Evolutionary conservation across 2,797 vertebrate genomes (phyloP).

Genomic region (Micropoecilia bifurca): DNA sequence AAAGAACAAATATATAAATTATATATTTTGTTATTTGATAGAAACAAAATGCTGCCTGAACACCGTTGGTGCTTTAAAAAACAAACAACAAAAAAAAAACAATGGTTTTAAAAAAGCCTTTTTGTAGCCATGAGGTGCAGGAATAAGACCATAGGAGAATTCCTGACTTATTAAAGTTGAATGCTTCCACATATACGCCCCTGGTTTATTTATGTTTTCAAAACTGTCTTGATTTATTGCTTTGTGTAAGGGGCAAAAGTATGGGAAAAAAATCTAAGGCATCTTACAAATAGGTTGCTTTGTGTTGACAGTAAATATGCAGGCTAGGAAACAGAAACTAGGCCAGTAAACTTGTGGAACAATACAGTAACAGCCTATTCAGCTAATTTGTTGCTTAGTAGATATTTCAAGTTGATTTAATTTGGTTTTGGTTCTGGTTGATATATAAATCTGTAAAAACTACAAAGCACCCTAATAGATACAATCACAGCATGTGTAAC

Average conservation of each 20-base stretch:
- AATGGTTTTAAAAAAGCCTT: slow-evolving; percentile 7
- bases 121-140: slow-evolving; percentile 4
- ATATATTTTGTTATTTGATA: not conserved
- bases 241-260: slow-evolving; percentile 2
- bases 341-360: not conserved
- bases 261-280: slow-evolving; percentile 19
- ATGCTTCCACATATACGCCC: slow-evolving; percentile 15
- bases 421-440: not conserved
- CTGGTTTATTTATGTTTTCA: slow-evolving; percentile 30
- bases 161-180: slow-evolving; percentile 27
- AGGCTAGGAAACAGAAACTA: not conserved
- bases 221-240: slow-evolving; percentile 34
- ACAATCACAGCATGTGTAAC: not conserved
- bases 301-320: not conserved
- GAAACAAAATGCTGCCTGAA: slow-evolving; percentile 25
- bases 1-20: not conserved
- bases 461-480: not conserved
- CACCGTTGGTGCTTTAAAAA: slow-evolving; percentile 8
- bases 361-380: not conserved
- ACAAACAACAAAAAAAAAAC: not conserved
- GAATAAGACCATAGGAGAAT: slow-evolving; percentile 14
- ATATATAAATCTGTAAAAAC: not conserved
- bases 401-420: not conserved
- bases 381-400: not conserved
- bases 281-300: slow-evolving; percentile 10